Conservation (phyloP, 1,140 invertebrate species). For the Cotesia chilonis region DNA sequence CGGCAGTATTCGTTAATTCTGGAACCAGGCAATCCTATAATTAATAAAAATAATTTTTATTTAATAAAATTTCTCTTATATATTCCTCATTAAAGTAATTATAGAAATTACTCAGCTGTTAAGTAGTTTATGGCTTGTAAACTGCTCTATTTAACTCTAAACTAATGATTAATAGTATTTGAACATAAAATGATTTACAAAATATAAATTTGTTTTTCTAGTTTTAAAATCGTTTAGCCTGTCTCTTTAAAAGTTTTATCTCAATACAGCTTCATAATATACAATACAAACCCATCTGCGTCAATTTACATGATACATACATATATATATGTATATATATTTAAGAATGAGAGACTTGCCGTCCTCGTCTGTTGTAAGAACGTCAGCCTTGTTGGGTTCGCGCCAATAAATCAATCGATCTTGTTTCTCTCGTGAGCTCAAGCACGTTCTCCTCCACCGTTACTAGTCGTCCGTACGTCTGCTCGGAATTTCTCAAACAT, state of each 20-base stretch:
- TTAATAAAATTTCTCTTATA: not conserved
- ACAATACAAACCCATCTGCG: no score
- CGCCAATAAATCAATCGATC: constrained; percentile 42
- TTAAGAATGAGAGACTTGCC: not conserved
- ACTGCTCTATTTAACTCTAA: not conserved
- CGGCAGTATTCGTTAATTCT: no score
- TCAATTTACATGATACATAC: no score
- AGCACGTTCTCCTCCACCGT: not conserved
- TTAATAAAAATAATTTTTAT: not conserved
- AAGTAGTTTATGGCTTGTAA: not conserved
- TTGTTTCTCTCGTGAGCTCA: constrained; percentile 17
- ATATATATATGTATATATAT: no score
- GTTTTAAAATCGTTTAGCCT: no score
- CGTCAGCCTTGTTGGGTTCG: constrained; percentile 35
- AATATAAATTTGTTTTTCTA: no score
- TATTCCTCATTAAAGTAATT: not conserved
- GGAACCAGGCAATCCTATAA: no score
- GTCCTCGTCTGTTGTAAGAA: constrained; percentile 3
- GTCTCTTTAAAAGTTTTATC: no score
- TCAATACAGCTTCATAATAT: no score
- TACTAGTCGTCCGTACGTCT: constrained; percentile 5
- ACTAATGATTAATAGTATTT: no score
- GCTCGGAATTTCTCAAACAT: constrained; percentile 8
- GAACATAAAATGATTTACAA: not conserved
- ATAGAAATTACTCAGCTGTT: not conserved